Percentiles rank a stretch among this genome's conserved stretches.
Evolutionary conservation across 2,113 vertebrate genomes (phyloP).

Genomic region (Myrmecobius fasciatus): DNA sequence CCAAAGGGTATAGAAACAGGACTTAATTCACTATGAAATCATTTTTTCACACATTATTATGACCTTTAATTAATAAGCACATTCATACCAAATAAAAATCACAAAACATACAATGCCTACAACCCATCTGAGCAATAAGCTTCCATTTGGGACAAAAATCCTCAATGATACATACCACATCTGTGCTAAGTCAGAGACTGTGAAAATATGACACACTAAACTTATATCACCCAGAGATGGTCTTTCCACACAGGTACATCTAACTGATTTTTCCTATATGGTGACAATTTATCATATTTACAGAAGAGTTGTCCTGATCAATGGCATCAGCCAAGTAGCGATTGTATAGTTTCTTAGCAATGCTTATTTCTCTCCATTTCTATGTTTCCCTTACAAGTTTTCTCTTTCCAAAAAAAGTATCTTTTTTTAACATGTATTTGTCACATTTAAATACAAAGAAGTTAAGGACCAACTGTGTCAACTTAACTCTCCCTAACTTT

Average conservation of each 20-base stretch:
- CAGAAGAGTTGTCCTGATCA: background rate
- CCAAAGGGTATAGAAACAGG: background rate
- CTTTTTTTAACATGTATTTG: background rate
- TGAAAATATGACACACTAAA: background rate
- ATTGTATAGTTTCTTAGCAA: background rate
- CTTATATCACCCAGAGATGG: background rate
- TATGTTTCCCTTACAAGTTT: background rate
- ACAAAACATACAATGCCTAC: background rate
- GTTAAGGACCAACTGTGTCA: slow-evolving; percentile 7
- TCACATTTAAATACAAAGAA: background rate
- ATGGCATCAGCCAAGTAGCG: background rate
- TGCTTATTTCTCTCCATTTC: background rate
- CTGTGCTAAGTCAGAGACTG: background rate
- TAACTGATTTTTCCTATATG: background rate
- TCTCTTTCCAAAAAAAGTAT: background rate
- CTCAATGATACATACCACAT: background rate
- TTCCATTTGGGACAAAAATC: background rate
- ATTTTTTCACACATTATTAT: background rate
- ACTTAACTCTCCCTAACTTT: background rate
- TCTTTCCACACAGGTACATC: background rate
- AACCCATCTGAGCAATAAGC: background rate
- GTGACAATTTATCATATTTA: background rate
- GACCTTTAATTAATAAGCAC: background rate
- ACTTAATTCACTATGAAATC: background rate
- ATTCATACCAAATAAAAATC: slow-evolving; percentile 15